A percentile compares a stretch with the other conserved stretches of the same genome.
Evolutionary conservation across 1,140 invertebrate genomes (phyloP).

Genomic region (Anagrus nilaparvatae): DNA sequence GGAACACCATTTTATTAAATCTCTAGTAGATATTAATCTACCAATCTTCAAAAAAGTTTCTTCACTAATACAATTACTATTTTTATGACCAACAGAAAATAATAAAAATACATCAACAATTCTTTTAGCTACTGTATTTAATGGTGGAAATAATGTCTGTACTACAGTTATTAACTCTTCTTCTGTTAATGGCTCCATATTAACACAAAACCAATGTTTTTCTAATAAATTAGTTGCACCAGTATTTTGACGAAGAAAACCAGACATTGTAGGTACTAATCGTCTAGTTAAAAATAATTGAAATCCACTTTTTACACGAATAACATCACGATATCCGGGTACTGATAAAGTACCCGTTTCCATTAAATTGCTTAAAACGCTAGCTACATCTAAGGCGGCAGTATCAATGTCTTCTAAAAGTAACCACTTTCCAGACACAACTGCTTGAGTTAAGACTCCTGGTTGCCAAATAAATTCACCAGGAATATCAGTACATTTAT

Average conservation of each 20-base stretch:
- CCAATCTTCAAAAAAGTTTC: slow-evolving; percentile 41
- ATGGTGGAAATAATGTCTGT: slow-evolving; percentile 55
- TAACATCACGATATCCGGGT: slow-evolving; percentile 74
- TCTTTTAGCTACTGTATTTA: slow-evolving; percentile 63
- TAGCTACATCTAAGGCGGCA: slow-evolving; percentile 85
- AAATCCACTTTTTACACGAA: slow-evolving; percentile 71
- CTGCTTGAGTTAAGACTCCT: slow-evolving; percentile 81
- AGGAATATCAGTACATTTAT: slow-evolving; percentile 90
- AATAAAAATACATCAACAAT: slow-evolving; percentile 79
- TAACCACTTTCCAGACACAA: slow-evolving; percentile 82
- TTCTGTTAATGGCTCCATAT: slow-evolving; percentile 66
- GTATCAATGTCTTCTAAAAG: slow-evolving; percentile 93
- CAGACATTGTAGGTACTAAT: slow-evolving; percentile 43
- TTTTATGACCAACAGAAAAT: slow-evolving; percentile 60
- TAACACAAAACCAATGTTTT: slow-evolving; percentile 74
- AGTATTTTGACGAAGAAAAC: slow-evolving; percentile 55
- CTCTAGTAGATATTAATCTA: slow-evolving; percentile 67
- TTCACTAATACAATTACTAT: slow-evolving; percentile 21
- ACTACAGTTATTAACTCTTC: slow-evolving; percentile 63
- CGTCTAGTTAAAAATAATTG: slow-evolving; percentile 85
- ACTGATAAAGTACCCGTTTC: slow-evolving; percentile 76
- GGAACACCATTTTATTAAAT: slow-evolving; percentile 88
- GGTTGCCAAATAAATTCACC: slow-evolving; percentile 96
- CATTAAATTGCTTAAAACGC: slow-evolving; percentile 73
- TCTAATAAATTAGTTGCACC: slow-evolving; percentile 56